Conservation (phyloP, 2,113 vertebrate genomes). For the Cyphomyrus plagiostoma region DNA sequence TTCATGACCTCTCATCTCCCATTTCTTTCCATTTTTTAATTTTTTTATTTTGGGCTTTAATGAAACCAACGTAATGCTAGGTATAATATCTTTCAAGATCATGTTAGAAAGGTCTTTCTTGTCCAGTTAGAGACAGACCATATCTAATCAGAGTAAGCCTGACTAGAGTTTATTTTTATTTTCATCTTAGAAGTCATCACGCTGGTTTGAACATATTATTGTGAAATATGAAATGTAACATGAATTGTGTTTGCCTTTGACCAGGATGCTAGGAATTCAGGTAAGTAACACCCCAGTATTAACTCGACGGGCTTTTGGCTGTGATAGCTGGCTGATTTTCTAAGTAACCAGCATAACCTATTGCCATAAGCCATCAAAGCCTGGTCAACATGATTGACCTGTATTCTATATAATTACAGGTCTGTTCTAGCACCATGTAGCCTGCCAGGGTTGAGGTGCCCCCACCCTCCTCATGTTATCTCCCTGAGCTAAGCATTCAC, state of each 20-base stretch:
- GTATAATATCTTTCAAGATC: slow-evolving; percentile 10
- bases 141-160: slow-evolving; percentile 11
- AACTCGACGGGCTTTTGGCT: neutral
- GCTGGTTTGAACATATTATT: slow-evolving; percentile 28
- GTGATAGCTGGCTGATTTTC: neutral
- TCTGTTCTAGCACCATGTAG: neutral
- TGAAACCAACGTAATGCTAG: neutral
- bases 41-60: neutral
- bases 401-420: neutral
- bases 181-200: slow-evolving; percentile 28
- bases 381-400: neutral
- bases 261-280: neutral
- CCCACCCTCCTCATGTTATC: neutral
- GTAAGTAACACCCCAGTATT: neutral
- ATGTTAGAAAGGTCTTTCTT: slow-evolving; percentile 25
- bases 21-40: neutral
- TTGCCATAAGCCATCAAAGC: neutral
- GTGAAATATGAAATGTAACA: slow-evolving; percentile 19
- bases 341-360: neutral
- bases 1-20: neutral
- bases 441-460: neutral
- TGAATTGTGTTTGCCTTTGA: neutral
- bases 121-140: slow-evolving; percentile 24
- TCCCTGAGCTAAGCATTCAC: neutral
- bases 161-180: slow-evolving; percentile 28